Conservation (phyloP, 2,888 invertebrate species). For the Lasius fuliginosus region DNA sequence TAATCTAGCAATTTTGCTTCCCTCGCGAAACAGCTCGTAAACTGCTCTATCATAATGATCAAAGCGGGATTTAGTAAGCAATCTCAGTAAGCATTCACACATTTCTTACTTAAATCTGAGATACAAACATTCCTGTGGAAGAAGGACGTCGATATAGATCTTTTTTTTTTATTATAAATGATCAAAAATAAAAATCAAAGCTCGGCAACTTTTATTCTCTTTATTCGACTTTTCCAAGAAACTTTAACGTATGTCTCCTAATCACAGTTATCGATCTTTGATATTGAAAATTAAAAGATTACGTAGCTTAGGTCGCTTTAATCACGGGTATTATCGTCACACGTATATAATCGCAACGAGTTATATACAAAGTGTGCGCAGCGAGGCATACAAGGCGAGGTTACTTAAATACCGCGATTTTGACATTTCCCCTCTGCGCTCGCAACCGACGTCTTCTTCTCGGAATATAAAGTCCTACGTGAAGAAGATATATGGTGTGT, state of each 20-base stretch:
- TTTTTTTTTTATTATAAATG: background rate
- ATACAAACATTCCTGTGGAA: background rate
- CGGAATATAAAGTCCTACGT: slow-evolving; percentile 17
- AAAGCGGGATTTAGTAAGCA: background rate
- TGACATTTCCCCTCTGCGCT: slow-evolving; percentile 69
- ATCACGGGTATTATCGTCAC: background rate
- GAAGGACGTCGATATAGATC: background rate
- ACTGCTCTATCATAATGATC: slow-evolving; percentile 9
- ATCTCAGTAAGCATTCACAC: background rate
- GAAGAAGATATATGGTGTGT: slow-evolving; percentile 43
- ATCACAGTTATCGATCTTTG: background rate
- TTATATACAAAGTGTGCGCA: background rate
- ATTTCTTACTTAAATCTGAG: slow-evolving; percentile 8
- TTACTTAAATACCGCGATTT: slow-evolving; percentile 57
- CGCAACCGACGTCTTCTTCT: slow-evolving; percentile 58
- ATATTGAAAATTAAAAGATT: background rate
- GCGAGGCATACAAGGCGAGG: slow-evolving; percentile 15
- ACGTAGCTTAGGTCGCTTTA: background rate
- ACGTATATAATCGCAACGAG: background rate
- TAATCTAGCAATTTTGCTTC: slow-evolving; percentile 6
- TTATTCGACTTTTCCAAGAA: background rate
- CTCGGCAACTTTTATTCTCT: background rate
- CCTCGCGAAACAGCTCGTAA: slow-evolving; percentile 8
- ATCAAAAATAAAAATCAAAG: background rate
- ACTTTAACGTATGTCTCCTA: background rate